Evolutionary conservation across 2,797 vertebrate species (phyloP).

Genomic region (Carcharodon carcharias): DNA sequence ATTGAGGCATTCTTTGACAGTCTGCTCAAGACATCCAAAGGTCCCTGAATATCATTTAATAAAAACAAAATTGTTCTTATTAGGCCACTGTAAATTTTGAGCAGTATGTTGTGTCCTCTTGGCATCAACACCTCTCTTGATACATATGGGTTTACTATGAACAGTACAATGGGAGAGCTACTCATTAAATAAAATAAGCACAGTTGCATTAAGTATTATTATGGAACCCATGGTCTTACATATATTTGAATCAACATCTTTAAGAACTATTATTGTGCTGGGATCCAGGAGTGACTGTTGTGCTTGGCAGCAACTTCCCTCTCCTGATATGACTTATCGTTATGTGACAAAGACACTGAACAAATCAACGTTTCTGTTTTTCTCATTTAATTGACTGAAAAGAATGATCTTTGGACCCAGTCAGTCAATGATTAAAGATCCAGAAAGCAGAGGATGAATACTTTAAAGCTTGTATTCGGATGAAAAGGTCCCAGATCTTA

Average conservation of each 20-base stretch:
- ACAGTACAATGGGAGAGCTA: not conserved
- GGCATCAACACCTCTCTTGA: not conserved
- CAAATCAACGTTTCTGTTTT: not conserved
- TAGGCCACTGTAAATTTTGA: not conserved
- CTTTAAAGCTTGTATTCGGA: not conserved
- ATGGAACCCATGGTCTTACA: not conserved
- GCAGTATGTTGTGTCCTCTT: not conserved
- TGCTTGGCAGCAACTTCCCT: not conserved
- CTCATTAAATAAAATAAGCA: not conserved
- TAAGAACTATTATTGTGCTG: not conserved
- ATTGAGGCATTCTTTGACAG: no score
- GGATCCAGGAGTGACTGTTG: not conserved
- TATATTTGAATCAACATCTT: not conserved
- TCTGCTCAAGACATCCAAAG: no score
- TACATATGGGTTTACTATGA: not conserved
- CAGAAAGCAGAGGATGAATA: not conserved
- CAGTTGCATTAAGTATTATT: not conserved
- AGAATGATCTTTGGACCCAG: not conserved
- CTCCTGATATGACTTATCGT: not conserved
- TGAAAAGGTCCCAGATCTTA: no score
- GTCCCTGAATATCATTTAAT: no score
- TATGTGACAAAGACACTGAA: not conserved
- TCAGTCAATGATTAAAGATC: not conserved
- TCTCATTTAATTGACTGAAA: not conserved
- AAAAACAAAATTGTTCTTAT: no score